Evolutionary conservation across 2,797 vertebrate genomes (phyloP), one percentile per base, ranked within the genome.

Genomic region (Thaleichthys pacificus): DNA sequence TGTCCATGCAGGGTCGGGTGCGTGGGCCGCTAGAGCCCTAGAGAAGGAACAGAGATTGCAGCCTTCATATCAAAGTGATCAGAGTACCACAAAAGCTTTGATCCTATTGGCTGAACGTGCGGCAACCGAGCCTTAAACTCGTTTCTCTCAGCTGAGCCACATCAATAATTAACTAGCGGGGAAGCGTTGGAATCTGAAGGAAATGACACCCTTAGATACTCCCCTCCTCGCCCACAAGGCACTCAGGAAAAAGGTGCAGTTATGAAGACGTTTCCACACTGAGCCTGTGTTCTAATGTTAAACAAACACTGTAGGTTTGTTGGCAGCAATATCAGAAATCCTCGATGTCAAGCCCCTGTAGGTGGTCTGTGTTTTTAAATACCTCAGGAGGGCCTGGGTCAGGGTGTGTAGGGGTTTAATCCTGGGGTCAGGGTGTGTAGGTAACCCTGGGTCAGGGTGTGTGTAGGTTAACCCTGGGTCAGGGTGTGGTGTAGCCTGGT

Each of bases 141-240:
- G 70, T 68, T 72, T 24, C 38, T 63, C 38, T 63, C 47, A 67
- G 42, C 64, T 21, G 28, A 30, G 26, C 56, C 66, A 5, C 68
- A 82, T 80, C 78, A 85, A 85, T 83, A 85, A 85, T 82, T 84
- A 65, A 83, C 65, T 72, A 66, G 78, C 72, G 62, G 72, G 71
- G 61, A 64, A 69, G 61, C 70, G 30, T 71, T 79, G 76, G 57
- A 73, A 66, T 74, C 71, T 73, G 32, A 51, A 68, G 72, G 61
- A 64, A 64, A n/a, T 24, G 54, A 66, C 75, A 30, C 64, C 65
- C 35, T 24, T 60, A 47, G 7, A 47, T 21, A 19, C 21, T 65
- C 22, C 30, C 30, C 21, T 65, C 30, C 51, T 32, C 63, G 51
- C 68, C 3, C 26, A 9, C 24, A 68, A 72, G 5, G 49, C 49